Evolutionary conservation across 2,797 vertebrate species (phyloP), one percentile per base, ranked within the genome.

Genomic region (Gephyroberyx darwinii): DNA sequence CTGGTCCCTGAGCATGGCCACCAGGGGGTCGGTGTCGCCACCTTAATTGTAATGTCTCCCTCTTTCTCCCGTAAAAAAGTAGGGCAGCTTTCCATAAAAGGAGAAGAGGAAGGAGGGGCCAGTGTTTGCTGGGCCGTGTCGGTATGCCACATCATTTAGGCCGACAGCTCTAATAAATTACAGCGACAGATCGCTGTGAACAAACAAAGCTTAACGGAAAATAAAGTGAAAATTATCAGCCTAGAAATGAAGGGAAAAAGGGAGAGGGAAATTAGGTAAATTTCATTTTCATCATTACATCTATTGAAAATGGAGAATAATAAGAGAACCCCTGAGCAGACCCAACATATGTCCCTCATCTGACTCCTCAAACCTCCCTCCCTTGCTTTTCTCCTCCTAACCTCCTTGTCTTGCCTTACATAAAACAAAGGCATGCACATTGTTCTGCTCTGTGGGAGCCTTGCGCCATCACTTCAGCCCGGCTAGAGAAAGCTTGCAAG

Each of bases 201-300:
- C 89, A 94, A 93, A 93, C 90, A 92, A 83, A 89, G 87, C 90
- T 84, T 91, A 91, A 91, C 92, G 90, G 87, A 91, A 26, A 91
- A 92, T 91, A 92, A 91, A 91, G 85, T 90, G 88, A 78, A 85
- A 91, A 92, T 90, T 85, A 91, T 90, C 88, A 89, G 76, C 77
- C 81, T 75, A 79, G 78, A 88, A 89, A 88, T 82, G 83, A 76
- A 81, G 74, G 31, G 54, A 51, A 79, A 64, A 53, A 56, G 81
- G 68, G 39, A 9, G 41, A 69, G 71, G 73, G 68, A 84, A 84
- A 86, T 87, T 76, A 75, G 73, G 77, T 82, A 90, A 89, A 84
- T 88, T 89, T 87, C 30, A 35, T 88, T 88, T 68, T 83, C 60
- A 73, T 86, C 81, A 79, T 80, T 87, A 76, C 75, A 82, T 82